These are phyloP conservation scores for Agriopis aurantiaria DNA, from an alignment of 2,888 invertebrate genomes.

Conservation along the genomic window DNA sequence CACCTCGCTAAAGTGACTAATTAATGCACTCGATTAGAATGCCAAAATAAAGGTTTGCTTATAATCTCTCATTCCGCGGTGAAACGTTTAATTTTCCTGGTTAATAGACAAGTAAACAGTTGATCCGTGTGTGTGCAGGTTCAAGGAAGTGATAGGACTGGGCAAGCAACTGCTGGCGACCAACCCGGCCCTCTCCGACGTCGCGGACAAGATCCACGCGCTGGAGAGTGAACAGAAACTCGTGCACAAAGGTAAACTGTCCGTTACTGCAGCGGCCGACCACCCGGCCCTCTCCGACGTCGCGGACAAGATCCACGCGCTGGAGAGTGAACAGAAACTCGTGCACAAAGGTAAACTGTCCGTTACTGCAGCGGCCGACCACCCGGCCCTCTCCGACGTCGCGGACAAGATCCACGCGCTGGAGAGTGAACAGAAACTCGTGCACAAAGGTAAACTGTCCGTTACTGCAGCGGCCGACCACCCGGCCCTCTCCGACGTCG, in stretches of 20 bases:
- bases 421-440: conserved; percentile 91
- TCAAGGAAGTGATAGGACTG: conserved; percentile 92
- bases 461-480: conserved; percentile 87
- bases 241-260: conserved; percentile 87
- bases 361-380: conserved; percentile 86
- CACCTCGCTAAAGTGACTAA: no score
- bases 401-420: conserved; percentile 91
- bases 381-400: conserved; percentile 92
- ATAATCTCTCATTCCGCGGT: no score
- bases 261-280: conserved; percentile 86
- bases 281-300: conserved; percentile 92
- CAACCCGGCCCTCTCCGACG: conserved; percentile 91
- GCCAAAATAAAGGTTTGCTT: no score
- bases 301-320: conserved; percentile 89
- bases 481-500: conserved; percentile 91
- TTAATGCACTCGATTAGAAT: no score
- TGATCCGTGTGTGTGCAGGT: conserved; percentile 72
- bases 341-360: conserved; percentile 87
- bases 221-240: conserved; percentile 92
- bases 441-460: conserved; percentile 86
- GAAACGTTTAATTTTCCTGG: no score
- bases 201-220: conserved; percentile 90
- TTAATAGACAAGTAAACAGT: no score
- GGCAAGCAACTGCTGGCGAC: conserved; percentile 91
- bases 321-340: conserved; percentile 91